phyloP scores from a whole-genome alignment of 2,113 vertebrate genomes.

The Microcebus jonahi region DNA sequence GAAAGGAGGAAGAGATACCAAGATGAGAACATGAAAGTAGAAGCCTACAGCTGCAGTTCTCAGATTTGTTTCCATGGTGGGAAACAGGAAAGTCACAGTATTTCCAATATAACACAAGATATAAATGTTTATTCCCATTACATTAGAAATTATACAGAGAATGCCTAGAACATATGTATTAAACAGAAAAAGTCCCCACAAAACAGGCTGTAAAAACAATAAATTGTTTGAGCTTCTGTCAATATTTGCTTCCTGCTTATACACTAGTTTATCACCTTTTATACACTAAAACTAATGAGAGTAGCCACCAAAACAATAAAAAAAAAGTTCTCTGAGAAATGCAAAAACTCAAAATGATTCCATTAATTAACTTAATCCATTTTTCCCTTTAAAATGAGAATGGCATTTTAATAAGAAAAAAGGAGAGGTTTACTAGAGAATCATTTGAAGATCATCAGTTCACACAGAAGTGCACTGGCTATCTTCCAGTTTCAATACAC shows the following conservation, averaged over 20 bases:
- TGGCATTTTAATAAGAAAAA: neutral
- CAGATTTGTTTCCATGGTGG: neutral
- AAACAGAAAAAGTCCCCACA: neutral
- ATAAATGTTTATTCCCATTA: neutral
- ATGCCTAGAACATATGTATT: neutral
- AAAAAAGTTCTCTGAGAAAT: conserved; percentile 7
- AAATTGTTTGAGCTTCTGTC: neutral
- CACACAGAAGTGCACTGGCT: neutral
- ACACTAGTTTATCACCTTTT: neutral
- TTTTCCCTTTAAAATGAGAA: neutral
- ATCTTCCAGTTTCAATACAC: neutral
- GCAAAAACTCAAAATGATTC: neutral
- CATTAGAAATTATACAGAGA: neutral
- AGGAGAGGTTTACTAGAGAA: neutral
- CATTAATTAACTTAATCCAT: neutral
- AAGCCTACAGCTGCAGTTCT: neutral
- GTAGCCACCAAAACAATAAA: neutral
- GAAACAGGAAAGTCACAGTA: neutral
- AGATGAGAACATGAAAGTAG: neutral
- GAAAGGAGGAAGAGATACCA: fast-evolving
- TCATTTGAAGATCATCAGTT: neutral
- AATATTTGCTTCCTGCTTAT: neutral
- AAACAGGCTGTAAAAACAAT: neutral
- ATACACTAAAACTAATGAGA: neutral
- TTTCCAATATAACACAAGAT: neutral